phyloP scores from a whole-genome alignment of 2,113 vertebrate species.

The Dermatemys mawii region DNA sequence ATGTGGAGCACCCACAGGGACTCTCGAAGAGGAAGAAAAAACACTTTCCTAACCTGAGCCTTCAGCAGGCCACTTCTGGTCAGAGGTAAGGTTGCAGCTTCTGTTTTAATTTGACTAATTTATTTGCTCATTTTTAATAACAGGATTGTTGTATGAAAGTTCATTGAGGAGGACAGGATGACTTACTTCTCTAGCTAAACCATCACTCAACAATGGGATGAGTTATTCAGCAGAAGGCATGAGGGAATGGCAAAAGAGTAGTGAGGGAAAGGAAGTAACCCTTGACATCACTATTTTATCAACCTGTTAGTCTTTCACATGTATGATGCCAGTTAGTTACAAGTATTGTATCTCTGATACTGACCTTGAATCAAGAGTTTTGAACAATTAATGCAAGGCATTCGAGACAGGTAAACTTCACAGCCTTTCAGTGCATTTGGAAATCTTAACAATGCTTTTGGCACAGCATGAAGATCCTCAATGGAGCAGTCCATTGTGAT shows the following conservation, averaged over 20 bases:
- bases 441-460: constrained; percentile 28
- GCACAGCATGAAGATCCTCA: constrained; percentile 20
- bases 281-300: neutral
- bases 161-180: neutral
- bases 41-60: neutral
- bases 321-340: neutral
- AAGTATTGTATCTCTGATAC: neutral
- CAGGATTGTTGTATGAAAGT: neutral
- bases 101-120: neutral
- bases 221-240: neutral
- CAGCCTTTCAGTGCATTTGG: constrained; percentile 22
- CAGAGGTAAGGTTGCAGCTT: neutral
- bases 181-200: neutral
- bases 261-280: neutral
- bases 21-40: too few relatives aligned
- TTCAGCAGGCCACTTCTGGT: neutral
- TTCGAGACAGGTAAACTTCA: constrained; percentile 33
- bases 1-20: too few relatives aligned
- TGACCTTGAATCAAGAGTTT: constrained; percentile 40
- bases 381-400: constrained; percentile 24
- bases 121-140: neutral
- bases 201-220: neutral
- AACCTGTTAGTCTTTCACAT: neutral
- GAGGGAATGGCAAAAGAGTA: neutral
- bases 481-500: constrained; percentile 18